Evolutionary conservation across 2,113 vertebrate genomes (phyloP).

Genomic region (Ia io): DNA sequence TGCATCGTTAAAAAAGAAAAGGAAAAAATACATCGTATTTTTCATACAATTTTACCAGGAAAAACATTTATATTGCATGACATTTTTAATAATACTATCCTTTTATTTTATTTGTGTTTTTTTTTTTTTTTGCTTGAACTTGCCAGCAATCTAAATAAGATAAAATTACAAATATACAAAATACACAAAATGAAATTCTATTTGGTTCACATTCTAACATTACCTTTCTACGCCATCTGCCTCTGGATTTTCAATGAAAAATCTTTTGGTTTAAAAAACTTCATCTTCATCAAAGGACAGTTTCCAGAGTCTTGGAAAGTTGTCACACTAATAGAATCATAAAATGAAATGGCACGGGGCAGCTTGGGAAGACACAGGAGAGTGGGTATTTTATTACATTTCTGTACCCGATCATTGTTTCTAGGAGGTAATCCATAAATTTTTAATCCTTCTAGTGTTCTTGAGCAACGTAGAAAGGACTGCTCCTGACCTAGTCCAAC

Average conservation of each 20-base stretch:
- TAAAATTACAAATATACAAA: conserved; percentile 35
- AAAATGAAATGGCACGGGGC: conserved; percentile 75
- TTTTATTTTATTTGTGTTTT: background rate
- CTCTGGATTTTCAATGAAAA: conserved; percentile 48
- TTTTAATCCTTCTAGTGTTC: conserved; percentile 91
- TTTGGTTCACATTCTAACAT: conserved; percentile 30
- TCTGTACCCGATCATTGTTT: conserved; percentile 89
- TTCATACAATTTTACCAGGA: conserved; percentile 40
- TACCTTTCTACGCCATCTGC: conserved; percentile 74
- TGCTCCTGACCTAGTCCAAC: conserved; percentile 82
- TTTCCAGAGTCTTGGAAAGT: conserved; percentile 72
- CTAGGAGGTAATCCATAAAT: conserved; percentile 91
- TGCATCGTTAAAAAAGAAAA: background rate
- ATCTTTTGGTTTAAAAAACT: conserved; percentile 25
- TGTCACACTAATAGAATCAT: conserved; percentile 73
- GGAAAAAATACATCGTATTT: background rate
- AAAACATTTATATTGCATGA: conserved; percentile 12
- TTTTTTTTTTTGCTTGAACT: background rate
- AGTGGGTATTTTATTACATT: conserved; percentile 93
- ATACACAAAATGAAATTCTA: background rate
- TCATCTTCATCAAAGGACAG: conserved; percentile 43
- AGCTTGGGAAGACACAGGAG: conserved; percentile 79
- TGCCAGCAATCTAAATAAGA: background rate
- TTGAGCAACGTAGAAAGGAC: conserved; percentile 80
- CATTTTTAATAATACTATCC: background rate